Conservation (phyloP, 2,888 invertebrate genomes). For the Phrixothrix hirtus region DNA sequence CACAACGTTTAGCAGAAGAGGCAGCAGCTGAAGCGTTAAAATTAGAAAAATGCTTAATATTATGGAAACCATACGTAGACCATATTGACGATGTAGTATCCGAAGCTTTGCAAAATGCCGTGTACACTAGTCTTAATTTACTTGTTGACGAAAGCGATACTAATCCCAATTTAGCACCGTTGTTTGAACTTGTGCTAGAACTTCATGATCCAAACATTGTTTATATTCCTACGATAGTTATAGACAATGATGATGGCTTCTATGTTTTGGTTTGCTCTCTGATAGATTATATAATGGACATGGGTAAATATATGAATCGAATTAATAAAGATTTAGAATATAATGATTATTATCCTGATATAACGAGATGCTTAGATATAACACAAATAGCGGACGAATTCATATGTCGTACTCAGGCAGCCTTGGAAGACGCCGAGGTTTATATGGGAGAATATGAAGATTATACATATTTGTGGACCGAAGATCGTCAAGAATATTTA, state of each 20-base stretch:
- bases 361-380: constrained; percentile 63
- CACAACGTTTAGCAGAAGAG: constrained; percentile 38
- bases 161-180: constrained; percentile 64
- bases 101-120: constrained; percentile 61
- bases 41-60: constrained; percentile 34
- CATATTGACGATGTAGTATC: constrained; percentile 68
- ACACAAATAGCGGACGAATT: constrained; percentile 64
- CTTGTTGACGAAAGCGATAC: constrained; percentile 65
- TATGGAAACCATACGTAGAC: constrained; percentile 67
- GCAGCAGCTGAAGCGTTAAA: constrained; percentile 37
- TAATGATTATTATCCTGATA: constrained; percentile 55
- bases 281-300: constrained; percentile 76
- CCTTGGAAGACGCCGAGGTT: constrained; percentile 52
- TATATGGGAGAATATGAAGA: constrained; percentile 62
- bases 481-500: constrained; percentile 76
- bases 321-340: constrained; percentile 48
- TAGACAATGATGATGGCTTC: constrained; percentile 68
- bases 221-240: constrained; percentile 74
- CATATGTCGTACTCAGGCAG: constrained; percentile 48
- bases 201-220: constrained; percentile 73
- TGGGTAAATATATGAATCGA: constrained; percentile 72
- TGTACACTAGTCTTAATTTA: constrained; percentile 61
- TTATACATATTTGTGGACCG: constrained; percentile 80
- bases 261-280: constrained; percentile 68
- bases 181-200: constrained; percentile 77